Base-by-base conservation (phyloP, 2,888 invertebrate species). In the Eupithecia dodoneata region DNA sequence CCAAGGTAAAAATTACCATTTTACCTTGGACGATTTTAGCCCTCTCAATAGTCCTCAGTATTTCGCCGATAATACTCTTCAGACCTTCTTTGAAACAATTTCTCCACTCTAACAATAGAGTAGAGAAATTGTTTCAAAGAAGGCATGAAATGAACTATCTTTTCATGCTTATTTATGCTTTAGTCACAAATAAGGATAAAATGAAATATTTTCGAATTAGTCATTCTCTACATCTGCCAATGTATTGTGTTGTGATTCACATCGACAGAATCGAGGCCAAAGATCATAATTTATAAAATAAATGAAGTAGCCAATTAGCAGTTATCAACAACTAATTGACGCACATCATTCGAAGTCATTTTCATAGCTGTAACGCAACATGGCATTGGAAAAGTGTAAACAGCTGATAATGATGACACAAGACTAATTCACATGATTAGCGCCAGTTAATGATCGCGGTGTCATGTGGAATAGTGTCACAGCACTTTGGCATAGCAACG, bases 341-440 rank as follows among this genome's bases (percentile, higher is more conserved):
- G 15, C 66, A 66, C 42, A 42, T 41, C 41, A 65, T 66, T 66
- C 15, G 15, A 42, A 42, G 66, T 66, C 15, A 42, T 66, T 66
- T 66, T 66, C 2, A 6, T 15, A 66, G 45, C 45, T 44, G 45
- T n/a, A 66, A n/a, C 71, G 71, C 76, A 74, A 70, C 79, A 80
- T 81, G 77, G 75, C 78, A 72, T 77, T 76, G 82, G 80, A 81
- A 59, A 73, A 82, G 85, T 87, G 86, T 82, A 84, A 85, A 84
- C 85, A 88, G 85, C 84, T 85, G 87, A 84, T 87, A 86, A 81
- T 79, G 78, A 78, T 80, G 82, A 80, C 81, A 81, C 78, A 79
- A 76, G 79, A 78, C 75, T 76, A 83, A 81, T 89, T 85, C 79
- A 81, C 84, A 85, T 86, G 85, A 87, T 86, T 85, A 86, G 84